A percentile compares a stretch with the other conserved stretches of the same genome.
Evolutionary conservation across 2,113 vertebrate species (phyloP).

Genomic region (Labrus mixtus): DNA sequence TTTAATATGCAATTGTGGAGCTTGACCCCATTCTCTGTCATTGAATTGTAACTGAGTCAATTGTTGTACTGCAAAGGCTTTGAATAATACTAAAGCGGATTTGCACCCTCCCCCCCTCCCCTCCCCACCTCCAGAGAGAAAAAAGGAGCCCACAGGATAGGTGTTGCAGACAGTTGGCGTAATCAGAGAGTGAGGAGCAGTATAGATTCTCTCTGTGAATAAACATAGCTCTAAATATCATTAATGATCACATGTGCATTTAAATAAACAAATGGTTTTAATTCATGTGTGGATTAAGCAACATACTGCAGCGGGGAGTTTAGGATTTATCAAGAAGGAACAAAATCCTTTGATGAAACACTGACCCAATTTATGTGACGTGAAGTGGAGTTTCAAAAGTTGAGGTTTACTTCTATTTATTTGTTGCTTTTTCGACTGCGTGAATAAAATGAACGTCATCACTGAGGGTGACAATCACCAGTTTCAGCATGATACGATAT

Average conservation of each 20-base stretch:
- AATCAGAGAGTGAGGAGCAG: constrained; percentile 7
- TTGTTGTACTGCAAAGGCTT: constrained; percentile 48
- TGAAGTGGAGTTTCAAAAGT: background rate
- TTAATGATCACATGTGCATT: background rate
- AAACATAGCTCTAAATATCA: too few species aligned
- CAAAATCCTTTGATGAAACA: background rate
- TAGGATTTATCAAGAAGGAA: constrained; percentile 1
- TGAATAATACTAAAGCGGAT: constrained; percentile 34
- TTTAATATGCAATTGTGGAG: background rate
- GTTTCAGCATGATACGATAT: too few species aligned
- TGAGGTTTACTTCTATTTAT: background rate
- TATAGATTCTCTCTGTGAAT: background rate
- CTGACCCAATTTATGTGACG: background rate
- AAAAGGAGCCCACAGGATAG: constrained; percentile 34
- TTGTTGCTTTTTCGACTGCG: background rate
- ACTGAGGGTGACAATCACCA: background rate
- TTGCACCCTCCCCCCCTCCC: background rate
- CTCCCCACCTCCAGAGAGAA: constrained; percentile 14
- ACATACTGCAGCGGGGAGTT: background rate
- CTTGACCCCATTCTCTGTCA: too few species aligned
- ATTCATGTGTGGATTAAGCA: background rate
- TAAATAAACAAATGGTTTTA: background rate
- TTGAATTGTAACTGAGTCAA: constrained; percentile 42
- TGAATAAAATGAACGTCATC: background rate
- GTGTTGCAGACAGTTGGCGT: constrained; percentile 9